A percentile compares a stretch with the other conserved stretches of the same genome.
Evolutionary conservation across 1,140 invertebrate genomes (phyloP).

Genomic region (Drosophila tropicalis): DNA sequence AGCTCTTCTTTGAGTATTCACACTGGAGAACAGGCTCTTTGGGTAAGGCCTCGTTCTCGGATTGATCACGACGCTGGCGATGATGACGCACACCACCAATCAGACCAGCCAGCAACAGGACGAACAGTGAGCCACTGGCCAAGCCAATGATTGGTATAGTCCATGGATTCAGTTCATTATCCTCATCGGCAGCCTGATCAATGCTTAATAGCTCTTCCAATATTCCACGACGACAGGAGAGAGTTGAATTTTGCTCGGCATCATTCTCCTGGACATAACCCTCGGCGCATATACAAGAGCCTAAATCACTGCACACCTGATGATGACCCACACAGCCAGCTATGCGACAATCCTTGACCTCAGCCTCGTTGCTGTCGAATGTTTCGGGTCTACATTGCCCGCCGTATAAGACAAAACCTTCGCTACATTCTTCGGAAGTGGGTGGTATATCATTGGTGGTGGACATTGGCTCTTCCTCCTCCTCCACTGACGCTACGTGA

Average conservation of each 20-base stretch:
- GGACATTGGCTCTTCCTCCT: neutral
- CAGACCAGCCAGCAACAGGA: constrained; percentile 51
- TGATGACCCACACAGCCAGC: constrained; percentile 47
- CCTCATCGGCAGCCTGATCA: constrained; percentile 57
- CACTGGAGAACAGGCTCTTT: constrained; percentile 54
- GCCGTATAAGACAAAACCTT: constrained; percentile 52
- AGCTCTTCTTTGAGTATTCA: constrained; percentile 59
- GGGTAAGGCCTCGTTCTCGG: constrained; percentile 10
- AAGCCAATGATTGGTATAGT: constrained; percentile 65
- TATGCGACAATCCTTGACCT: constrained; percentile 33
- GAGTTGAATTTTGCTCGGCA: neutral
- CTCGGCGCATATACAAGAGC: constrained; percentile 41
- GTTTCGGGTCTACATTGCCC: constrained; percentile 60
- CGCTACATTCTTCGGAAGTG: constrained; percentile 28
- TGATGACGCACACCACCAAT: constrained; percentile 30
- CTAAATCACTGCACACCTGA: constrained; percentile 45
- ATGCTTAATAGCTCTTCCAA: constrained; percentile 50
- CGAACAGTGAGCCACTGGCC: constrained; percentile 47
- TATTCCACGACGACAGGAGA: constrained; percentile 49
- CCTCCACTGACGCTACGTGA: neutral
- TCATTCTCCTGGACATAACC: constrained; percentile 51
- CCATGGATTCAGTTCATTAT: constrained; percentile 54
- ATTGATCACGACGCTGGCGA: neutral
- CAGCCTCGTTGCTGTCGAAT: constrained; percentile 60
- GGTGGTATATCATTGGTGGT: constrained; percentile 6